Conservation (phyloP, 2,113 vertebrate genomes). For the Nesoenas mayeri region DNA sequence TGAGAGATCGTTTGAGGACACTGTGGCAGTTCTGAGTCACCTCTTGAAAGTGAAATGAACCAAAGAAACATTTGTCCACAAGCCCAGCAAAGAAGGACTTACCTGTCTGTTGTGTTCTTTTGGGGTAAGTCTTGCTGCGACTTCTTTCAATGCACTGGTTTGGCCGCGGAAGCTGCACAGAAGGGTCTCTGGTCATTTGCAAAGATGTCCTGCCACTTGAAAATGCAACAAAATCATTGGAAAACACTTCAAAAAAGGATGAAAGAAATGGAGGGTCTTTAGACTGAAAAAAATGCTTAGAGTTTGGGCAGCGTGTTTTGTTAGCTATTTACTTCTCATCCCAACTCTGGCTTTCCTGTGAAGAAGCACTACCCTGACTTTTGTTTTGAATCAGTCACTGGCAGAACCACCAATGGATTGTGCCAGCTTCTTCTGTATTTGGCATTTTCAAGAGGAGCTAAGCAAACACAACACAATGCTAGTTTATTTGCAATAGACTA, state of each 20-base stretch:
- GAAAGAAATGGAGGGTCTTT: background rate
- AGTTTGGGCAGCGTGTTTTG: background rate
- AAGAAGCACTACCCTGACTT: background rate
- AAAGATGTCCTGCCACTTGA: conserved; percentile 81
- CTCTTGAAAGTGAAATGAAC: background rate
- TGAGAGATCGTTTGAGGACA: background rate
- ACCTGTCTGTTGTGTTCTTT: conserved; percentile 79
- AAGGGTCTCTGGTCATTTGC: conserved; percentile 82
- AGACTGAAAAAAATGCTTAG: background rate
- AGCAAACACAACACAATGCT: background rate
- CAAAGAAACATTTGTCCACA: background rate
- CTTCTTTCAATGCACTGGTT: conserved; percentile 82
- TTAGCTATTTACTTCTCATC: background rate
- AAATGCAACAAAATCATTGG: conserved; percentile 7
- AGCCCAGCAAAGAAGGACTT: conserved; percentile 3
- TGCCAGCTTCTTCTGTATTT: background rate
- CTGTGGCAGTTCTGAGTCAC: background rate
- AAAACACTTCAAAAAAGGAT: conserved; percentile 26
- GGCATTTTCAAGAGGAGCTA: background rate
- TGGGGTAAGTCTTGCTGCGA: conserved; percentile 89
- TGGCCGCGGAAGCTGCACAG: conserved; percentile 80
- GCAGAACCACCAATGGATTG: background rate
- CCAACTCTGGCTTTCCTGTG: background rate
- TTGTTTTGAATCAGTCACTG: background rate
- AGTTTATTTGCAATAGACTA: background rate